Evolutionary conservation across 2,113 vertebrate genomes (phyloP).

Genomic region (Colinus virginianus): DNA sequence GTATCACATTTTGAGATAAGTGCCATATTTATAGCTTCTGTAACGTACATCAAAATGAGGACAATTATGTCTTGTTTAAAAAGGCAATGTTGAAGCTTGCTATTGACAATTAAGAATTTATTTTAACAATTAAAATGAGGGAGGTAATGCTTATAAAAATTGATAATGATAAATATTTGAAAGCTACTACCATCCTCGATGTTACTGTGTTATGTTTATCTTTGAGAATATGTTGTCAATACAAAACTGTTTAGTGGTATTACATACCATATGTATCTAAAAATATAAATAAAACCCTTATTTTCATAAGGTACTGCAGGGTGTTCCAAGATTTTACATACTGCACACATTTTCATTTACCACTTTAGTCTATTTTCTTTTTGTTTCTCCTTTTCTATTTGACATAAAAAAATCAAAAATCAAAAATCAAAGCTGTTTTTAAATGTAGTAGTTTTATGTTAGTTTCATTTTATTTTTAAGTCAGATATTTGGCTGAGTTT

Average conservation of each 20-base stretch:
- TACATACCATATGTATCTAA: neutral
- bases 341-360: neutral
- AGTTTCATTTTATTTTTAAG: neutral
- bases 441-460: neutral
- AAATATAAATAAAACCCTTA: neutral
- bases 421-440: neutral
- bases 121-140: neutral
- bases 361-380: neutral
- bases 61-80: slow-evolving; percentile 16
- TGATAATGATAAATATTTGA: neutral
- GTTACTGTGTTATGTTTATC: neutral
- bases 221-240: neutral
- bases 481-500: neutral
- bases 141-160: neutral
- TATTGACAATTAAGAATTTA: slow-evolving; percentile 19
- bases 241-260: neutral
- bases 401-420: neutral
- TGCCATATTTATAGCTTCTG: slow-evolving; percentile 57
- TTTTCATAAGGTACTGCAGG: neutral
- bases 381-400: neutral
- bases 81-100: neutral
- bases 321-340: neutral
- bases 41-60: slow-evolving; percentile 14
- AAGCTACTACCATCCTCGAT: neutral
- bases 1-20: slow-evolving; percentile 50